Conservation (phyloP, 2,888 invertebrate species). For the Ditylenchus weischeri region DNA sequence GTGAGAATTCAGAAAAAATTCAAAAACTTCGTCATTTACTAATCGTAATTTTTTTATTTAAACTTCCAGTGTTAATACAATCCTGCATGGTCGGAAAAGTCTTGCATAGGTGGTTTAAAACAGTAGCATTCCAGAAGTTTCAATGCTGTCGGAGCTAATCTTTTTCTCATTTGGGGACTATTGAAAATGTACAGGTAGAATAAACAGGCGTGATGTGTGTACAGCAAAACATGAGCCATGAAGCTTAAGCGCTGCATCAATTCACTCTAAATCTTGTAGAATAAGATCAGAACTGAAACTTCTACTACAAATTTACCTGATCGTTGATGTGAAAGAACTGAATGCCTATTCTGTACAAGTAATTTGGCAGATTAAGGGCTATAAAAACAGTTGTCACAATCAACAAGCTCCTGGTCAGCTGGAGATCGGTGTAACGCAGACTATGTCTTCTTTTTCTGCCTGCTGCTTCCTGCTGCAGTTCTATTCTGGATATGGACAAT, state of each 20-base stretch:
- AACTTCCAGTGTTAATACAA: too few species aligned
- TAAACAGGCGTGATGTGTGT: slow-evolving; percentile 54
- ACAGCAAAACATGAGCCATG: slow-evolving; percentile 48
- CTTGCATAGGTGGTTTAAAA: slow-evolving; percentile 41
- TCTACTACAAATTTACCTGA: slow-evolving; percentile 32
- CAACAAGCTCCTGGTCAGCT: slow-evolving; percentile 48
- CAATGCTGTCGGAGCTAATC: slow-evolving; percentile 53
- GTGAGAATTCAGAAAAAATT: too few species aligned
- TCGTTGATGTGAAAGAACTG: slow-evolving; percentile 40
- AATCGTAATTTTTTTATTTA: too few species aligned
- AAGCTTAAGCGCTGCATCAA: slow-evolving; percentile 44
- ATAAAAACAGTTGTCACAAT: slow-evolving; percentile 52
- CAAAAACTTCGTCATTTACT: too few species aligned
- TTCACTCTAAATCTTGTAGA: slow-evolving; percentile 24
- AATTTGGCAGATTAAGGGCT: slow-evolving; percentile 52
- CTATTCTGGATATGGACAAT: slow-evolving; percentile 21
- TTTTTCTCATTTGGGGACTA: slow-evolving; percentile 48
- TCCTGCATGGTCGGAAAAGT: slow-evolving; percentile 18
- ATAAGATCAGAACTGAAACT: background rate
- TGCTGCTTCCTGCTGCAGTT: slow-evolving; percentile 14
- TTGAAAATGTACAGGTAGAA: slow-evolving; percentile 57
- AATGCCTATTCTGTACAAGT: slow-evolving; percentile 47
- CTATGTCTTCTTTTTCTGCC: slow-evolving; percentile 20
- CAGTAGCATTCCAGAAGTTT: slow-evolving; percentile 56
- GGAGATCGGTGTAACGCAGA: slow-evolving; percentile 51